These are phyloP conservation scores for Callionymus lyra DNA, from an alignment of 2,113 vertebrate species.

Conservation along the genomic window DNA sequence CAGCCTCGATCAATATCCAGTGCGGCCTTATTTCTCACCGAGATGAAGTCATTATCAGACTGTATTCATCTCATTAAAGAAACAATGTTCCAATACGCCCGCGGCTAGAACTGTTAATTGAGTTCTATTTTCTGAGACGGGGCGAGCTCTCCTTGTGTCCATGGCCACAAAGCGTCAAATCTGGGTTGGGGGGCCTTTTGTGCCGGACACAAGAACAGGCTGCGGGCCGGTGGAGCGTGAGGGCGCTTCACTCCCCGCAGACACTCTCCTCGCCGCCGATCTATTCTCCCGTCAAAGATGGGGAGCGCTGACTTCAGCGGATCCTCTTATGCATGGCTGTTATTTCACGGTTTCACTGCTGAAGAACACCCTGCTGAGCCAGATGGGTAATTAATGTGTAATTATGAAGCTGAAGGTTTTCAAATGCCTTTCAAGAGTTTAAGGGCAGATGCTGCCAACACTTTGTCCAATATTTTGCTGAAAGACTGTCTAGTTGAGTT, in stretches of 20 bases:
- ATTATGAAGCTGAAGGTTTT: constrained; percentile 43
- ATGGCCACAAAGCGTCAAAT: constrained; percentile 40
- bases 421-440: constrained; percentile 15
- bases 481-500: too few species aligned
- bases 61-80: constrained; percentile 68
- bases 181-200: constrained; percentile 38
- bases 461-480: too few species aligned
- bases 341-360: constrained; percentile 47
- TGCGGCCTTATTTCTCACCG: constrained; percentile 53
- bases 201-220: constrained; percentile 40
- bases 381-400: constrained; percentile 21
- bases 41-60: constrained; percentile 70
- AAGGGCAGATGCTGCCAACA: constrained; percentile 6
- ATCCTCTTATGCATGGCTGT: constrained; percentile 40
- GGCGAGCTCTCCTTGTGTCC: constrained; percentile 49
- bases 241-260: constrained; percentile 16
- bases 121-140: constrained; percentile 60
- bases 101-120: constrained; percentile 64
- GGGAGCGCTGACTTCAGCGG: constrained; percentile 42
- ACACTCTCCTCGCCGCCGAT: constrained; percentile 11
- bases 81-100: constrained; percentile 63
- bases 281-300: constrained; percentile 28
- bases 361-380: constrained; percentile 49
- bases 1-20: constrained; percentile 66
- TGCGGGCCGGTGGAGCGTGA: constrained; percentile 40